phyloP scores from a whole-genome alignment of 1,140 invertebrate genomes.

The Helicoverpa zea region DNA sequence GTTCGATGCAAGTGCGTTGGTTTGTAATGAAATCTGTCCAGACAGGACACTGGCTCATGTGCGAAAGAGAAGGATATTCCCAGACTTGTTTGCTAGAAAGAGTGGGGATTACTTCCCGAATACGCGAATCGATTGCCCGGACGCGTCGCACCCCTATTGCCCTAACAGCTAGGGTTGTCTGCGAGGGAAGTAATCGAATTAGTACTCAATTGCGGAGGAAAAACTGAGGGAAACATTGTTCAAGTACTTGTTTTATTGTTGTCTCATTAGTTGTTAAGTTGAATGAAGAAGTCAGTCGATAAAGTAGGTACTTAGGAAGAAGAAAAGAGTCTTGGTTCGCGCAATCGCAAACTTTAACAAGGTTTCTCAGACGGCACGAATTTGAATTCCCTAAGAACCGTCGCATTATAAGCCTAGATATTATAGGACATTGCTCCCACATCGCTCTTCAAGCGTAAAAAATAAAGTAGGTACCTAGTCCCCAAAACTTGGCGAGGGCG shows the following conservation, averaged over 20 bases:
- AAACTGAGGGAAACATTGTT: slow-evolving; percentile 3
- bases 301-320: neutral
- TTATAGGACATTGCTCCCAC: no score
- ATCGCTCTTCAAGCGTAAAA: neutral
- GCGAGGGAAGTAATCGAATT: slow-evolving; percentile 60
- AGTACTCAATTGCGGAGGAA: slow-evolving; percentile 43
- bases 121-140: slow-evolving; percentile 76
- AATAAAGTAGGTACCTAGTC: neutral
- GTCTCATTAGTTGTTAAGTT: neutral
- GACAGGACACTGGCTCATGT: slow-evolving; percentile 59
- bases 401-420: no score
- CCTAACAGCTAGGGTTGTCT: slow-evolving; percentile 68
- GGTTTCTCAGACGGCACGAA: no score
- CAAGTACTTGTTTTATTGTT: slow-evolving; percentile 6
- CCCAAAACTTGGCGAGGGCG: slow-evolving; percentile 23
- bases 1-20: slow-evolving; percentile 45
- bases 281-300: neutral
- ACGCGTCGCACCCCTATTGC: slow-evolving; percentile 70
- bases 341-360: no score
- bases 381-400: no score
- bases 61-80: slow-evolving; percentile 54
- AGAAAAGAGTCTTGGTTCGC: neutral
- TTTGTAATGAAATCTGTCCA: slow-evolving; percentile 68
- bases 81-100: slow-evolving; percentile 58
- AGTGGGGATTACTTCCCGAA: slow-evolving; percentile 69